A percentile compares a stretch with the other conserved stretches of the same genome.
These are phyloP conservation scores for Zygaena filipendulae DNA, from an alignment of 2,888 invertebrate species.

Conservation along the genomic window DNA sequence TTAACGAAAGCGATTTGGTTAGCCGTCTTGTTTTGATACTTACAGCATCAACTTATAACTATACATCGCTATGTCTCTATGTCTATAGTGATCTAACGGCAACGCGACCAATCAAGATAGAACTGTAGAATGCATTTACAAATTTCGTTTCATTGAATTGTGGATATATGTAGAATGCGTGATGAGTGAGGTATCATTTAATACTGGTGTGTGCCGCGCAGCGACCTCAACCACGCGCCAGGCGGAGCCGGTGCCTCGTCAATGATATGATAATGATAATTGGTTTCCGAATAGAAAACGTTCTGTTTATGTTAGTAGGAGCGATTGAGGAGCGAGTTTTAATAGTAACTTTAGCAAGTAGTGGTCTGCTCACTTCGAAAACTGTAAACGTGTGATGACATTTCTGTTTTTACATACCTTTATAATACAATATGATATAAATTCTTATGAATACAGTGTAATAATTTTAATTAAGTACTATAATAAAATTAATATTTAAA, in stretches of 20 bases:
- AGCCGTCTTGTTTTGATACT: slow-evolving; percentile 64
- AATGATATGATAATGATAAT: slow-evolving; percentile 67
- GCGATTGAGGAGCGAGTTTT: slow-evolving; percentile 41
- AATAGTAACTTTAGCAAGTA: slow-evolving; percentile 43
- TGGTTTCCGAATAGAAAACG: slow-evolving; percentile 62
- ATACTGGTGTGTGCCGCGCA: slow-evolving; percentile 49
- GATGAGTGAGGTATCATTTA: slow-evolving; percentile 29
- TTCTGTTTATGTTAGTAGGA: slow-evolving; percentile 52
- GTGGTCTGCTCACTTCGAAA: slow-evolving; percentile 34
- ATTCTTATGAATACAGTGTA: too few species aligned
- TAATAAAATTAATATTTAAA: too few species aligned
- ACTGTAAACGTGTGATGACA: slow-evolving; percentile 44
- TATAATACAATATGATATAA: too few species aligned
- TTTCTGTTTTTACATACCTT: too few species aligned
- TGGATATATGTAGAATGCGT: slow-evolving; percentile 17
- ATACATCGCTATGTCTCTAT: slow-evolving; percentile 42
- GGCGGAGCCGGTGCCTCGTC: slow-evolving; percentile 57
- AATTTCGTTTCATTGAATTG: slow-evolving; percentile 19
- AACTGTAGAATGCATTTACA: slow-evolving; percentile 25
- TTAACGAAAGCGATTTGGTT: slow-evolving; percentile 66
- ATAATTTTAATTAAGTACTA: too few species aligned
- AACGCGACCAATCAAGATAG: slow-evolving; percentile 29
- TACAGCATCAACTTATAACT: slow-evolving; percentile 45
- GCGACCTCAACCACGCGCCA: slow-evolving; percentile 60
- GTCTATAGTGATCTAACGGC: slow-evolving; percentile 47